phyloP scores from a whole-genome alignment of 2,113 vertebrate genomes.

The Poeciliopsis retropinna region DNA sequence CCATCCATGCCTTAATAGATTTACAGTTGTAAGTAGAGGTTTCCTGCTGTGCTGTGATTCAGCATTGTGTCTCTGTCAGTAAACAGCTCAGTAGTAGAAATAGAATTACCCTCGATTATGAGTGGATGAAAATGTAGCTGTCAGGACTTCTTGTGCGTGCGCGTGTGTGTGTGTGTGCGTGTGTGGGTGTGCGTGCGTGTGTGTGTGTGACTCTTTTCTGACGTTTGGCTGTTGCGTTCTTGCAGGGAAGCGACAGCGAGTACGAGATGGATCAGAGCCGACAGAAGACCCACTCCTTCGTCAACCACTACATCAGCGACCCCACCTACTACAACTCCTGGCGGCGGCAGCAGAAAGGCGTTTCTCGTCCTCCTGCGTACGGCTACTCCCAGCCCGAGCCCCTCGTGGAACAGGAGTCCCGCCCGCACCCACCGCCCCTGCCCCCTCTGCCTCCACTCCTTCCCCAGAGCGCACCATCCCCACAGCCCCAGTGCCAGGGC shows the following conservation, averaged over 20 bases:
- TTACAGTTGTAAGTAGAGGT: conserved; percentile 34
- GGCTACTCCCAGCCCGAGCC: conserved; percentile 92
- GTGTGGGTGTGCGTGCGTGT: too few species aligned
- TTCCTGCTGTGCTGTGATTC: conserved; percentile 22
- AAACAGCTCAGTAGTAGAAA: not conserved
- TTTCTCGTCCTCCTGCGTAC: conserved; percentile 90
- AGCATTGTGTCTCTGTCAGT: conserved; percentile 28
- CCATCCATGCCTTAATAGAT: conserved; percentile 24
- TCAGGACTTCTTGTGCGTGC: conserved; percentile 4
- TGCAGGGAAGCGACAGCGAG: conserved; percentile 96
- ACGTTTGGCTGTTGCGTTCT: conserved; percentile 3
- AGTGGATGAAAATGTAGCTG: conserved; percentile 9
- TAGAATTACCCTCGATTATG: conserved; percentile 22
- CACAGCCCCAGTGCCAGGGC: conserved; percentile 81
- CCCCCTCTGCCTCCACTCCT: conserved; percentile 79
- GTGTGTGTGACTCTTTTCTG: not conserved
- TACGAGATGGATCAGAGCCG: conserved; percentile 90
- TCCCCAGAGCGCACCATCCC: conserved; percentile 78
- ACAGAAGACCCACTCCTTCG: conserved; percentile 96
- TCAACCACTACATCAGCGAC: conserved; percentile 99
- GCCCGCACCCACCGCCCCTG: conserved; percentile 77
- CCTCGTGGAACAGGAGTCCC: conserved; percentile 84
- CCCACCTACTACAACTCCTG: conserved; percentile 99
- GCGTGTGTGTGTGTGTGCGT: too few species aligned
- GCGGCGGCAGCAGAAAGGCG: conserved; percentile 96